These are phyloP conservation scores for Stomorhina lunata DNA, from an alignment of 2,888 invertebrate species.

Conservation along the genomic window DNA sequence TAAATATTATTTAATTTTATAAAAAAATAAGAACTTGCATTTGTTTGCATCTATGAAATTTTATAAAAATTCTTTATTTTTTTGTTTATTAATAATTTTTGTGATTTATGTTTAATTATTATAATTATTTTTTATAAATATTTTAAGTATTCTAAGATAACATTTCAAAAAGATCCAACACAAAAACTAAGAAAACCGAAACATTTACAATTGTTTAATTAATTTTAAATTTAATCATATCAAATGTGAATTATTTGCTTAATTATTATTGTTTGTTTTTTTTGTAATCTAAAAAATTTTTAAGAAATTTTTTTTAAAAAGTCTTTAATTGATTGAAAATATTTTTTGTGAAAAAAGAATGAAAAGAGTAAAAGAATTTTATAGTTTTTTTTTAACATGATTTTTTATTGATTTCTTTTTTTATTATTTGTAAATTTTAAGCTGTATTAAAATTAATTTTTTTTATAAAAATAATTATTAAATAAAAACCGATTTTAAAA, in stretches of 20 bases:
- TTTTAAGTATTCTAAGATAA: slow-evolving; percentile 61
- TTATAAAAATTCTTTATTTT: slow-evolving; percentile 5
- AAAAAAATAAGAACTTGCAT: too few relatives aligned
- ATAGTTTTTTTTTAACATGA: slow-evolving; percentile 36
- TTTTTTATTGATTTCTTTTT: slow-evolving; percentile 54
- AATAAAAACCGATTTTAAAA: slow-evolving; percentile 55
- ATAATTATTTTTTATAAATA: slow-evolving; percentile 60
- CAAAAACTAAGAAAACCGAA: slow-evolving; percentile 19
- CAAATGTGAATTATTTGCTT: slow-evolving; percentile 51
- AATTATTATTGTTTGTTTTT: slow-evolving; percentile 53
- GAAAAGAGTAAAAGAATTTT: slow-evolving; percentile 27
- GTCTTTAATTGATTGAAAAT: slow-evolving; percentile 18
- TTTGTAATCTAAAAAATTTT: slow-evolving; percentile 16
- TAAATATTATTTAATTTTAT: too few relatives aligned
- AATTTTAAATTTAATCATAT: slow-evolving; percentile 55
- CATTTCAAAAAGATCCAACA: slow-evolving; percentile 59
- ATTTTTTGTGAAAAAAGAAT: slow-evolving; percentile 3
- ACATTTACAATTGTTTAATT: slow-evolving; percentile 31
- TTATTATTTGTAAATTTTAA: slow-evolving; percentile 59
- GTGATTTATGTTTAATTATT: slow-evolving; percentile 68
- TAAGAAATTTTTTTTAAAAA: slow-evolving; percentile 10
- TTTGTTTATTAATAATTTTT: slow-evolving; percentile 58
- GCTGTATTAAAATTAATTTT: slow-evolving; percentile 56
- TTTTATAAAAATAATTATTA: slow-evolving; percentile 57
- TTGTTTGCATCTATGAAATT: neutral